Evolutionary conservation across 1,140 invertebrate species (phyloP).

Genomic region (Drosophila nigromelanica): DNA sequence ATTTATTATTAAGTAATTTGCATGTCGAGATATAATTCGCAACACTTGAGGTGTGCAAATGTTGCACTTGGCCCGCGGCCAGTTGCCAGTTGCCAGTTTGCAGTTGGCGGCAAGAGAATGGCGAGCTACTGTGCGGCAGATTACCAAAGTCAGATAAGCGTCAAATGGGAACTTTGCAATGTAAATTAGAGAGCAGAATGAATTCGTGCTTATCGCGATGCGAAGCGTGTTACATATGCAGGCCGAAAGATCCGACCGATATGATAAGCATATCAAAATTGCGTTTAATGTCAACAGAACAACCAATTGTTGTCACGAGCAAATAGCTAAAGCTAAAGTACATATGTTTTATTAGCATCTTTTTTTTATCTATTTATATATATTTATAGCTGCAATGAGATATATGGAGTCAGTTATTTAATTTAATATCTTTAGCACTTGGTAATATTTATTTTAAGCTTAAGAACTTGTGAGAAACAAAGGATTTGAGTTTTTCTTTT

Average conservation of each 20-base stretch:
- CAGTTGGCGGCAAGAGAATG: neutral
- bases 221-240: slow-evolving; percentile 14
- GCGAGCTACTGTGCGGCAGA: slow-evolving; percentile 58
- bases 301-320: neutral
- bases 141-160: slow-evolving; percentile 50
- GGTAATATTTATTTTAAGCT: no score
- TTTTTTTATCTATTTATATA: no score
- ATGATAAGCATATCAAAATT: slow-evolving; percentile 56
- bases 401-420: no score
- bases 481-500: no score
- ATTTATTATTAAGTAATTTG: slow-evolving; percentile 64
- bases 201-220: slow-evolving; percentile 33
- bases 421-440: no score
- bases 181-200: slow-evolving; percentile 57
- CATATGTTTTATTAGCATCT: no score
- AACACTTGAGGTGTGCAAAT: slow-evolving; percentile 37
- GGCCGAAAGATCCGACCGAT: slow-evolving; percentile 21
- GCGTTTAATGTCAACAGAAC: slow-evolving; percentile 49
- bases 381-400: no score
- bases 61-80: slow-evolving; percentile 40
- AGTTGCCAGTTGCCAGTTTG: neutral
- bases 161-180: slow-evolving; percentile 59
- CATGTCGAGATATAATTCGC: slow-evolving; percentile 46
- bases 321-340: neutral
- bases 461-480: no score